phyloP scores from a whole-genome alignment of 2,888 invertebrate species.

The Halictus quadricinctus region DNA sequence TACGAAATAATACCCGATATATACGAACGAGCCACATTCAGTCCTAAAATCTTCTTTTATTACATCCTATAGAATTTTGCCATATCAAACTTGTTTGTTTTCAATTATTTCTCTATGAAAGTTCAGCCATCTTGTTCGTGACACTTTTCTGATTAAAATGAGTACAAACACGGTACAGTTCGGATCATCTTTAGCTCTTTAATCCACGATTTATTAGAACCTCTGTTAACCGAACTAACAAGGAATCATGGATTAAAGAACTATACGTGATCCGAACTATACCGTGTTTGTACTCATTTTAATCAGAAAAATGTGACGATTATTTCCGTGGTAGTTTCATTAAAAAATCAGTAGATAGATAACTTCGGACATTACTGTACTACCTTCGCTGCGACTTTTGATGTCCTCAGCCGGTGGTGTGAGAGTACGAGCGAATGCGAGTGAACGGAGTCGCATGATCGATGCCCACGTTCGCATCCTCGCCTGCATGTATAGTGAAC shows the following conservation, averaged over 20 bases:
- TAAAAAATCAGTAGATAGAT: background rate
- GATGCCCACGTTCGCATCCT: background rate
- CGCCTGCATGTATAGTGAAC: background rate
- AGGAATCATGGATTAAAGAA: no score
- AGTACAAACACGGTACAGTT: background rate
- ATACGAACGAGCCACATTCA: no score
- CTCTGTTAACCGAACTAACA: no score
- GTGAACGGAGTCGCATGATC: background rate
- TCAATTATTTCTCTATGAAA: background rate
- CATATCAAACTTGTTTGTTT: background rate
- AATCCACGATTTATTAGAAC: no score
- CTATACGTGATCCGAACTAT: background rate
- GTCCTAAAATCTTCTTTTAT: no score
- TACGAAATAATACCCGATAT: no score
- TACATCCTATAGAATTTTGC: no score
- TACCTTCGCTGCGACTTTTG: slow-evolving; percentile 74
- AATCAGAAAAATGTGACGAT: background rate
- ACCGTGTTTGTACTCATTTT: background rate
- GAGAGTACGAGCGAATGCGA: background rate
- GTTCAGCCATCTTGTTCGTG: background rate
- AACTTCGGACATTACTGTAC: background rate
- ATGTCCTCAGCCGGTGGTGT: slow-evolving; percentile 48
- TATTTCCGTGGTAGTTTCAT: background rate
- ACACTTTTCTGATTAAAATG: background rate
- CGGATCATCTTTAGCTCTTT: background rate